Percentiles rank a stretch among this genome's conserved stretches.
phyloP scores from a whole-genome alignment of 2,888 invertebrate genomes.

The Tethea ocularis region DNA sequence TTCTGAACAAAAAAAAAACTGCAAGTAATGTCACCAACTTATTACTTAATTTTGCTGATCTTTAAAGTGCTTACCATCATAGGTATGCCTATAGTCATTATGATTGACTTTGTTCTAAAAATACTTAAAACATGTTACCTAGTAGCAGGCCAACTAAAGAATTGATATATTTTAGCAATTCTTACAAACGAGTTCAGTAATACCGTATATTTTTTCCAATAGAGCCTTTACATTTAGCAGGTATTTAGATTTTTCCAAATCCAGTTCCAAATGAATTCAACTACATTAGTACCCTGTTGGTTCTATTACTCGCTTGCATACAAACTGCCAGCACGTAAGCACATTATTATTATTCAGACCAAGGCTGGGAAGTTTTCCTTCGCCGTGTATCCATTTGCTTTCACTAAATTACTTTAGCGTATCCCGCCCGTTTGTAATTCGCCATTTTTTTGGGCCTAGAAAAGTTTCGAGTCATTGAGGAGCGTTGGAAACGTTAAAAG shows the following conservation, averaged over 20 bases:
- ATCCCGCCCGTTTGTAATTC: slow-evolving; percentile 14
- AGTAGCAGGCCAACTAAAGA: too few relatives aligned
- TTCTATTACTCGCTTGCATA: slow-evolving; percentile 1
- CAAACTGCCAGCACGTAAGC: background rate
- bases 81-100: too few relatives aligned
- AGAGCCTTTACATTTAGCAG: background rate
- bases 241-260: slow-evolving; percentile 1
- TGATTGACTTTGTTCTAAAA: too few relatives aligned
- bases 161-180: background rate
- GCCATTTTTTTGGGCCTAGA: background rate
- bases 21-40: too few relatives aligned
- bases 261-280: slow-evolving; percentile 4
- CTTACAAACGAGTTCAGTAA: background rate
- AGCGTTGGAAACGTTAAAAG: background rate
- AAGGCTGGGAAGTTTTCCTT: slow-evolving; percentile 1
- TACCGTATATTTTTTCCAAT: background rate
- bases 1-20: too few relatives aligned
- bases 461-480: slow-evolving; percentile 6
- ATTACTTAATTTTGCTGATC: too few relatives aligned
- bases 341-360: slow-evolving; percentile 10
- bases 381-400: slow-evolving; percentile 8
- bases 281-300: slow-evolving; percentile 3
- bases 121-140: too few relatives aligned
- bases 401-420: slow-evolving; percentile 14
- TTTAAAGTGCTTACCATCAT: too few relatives aligned